These are phyloP conservation scores for Anorthoa munda DNA, from an alignment of 2,888 invertebrate genomes.

Conservation along the genomic window DNA sequence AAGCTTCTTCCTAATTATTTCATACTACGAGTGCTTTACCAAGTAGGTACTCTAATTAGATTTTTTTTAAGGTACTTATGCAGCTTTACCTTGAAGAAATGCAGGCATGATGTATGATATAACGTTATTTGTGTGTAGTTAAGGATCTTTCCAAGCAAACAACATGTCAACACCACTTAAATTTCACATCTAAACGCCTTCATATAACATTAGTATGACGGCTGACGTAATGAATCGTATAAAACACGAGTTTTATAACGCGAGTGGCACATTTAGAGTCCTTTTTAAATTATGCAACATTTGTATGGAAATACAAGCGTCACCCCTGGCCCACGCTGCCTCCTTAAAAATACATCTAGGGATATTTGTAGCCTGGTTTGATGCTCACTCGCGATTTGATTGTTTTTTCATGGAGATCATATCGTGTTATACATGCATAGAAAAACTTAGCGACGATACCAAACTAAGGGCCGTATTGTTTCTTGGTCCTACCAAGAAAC, in stretches of 20 bases:
- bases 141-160: not conserved
- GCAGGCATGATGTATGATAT: not conserved
- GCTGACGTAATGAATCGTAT: slow-evolving; percentile 75
- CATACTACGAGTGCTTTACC: too few species aligned
- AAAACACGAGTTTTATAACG: slow-evolving; percentile 83
- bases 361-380: slow-evolving; percentile 87
- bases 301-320: slow-evolving; percentile 88
- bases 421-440: slow-evolving; percentile 65
- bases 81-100: not conserved
- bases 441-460: slow-evolving; percentile 22
- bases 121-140: not conserved
- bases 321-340: slow-evolving; percentile 78
- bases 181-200: slow-evolving; percentile 31
- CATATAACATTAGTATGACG: slow-evolving; percentile 55
- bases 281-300: slow-evolving; percentile 90
- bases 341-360: slow-evolving; percentile 86
- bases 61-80: not conserved
- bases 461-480: not conserved
- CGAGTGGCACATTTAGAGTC: slow-evolving; percentile 76
- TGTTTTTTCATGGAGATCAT: slow-evolving; percentile 89
- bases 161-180: slow-evolving; percentile 4
- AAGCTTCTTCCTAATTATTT: too few species aligned
- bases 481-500: not conserved
- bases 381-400: slow-evolving; percentile 85
- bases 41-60: not conserved